phyloP scores from a whole-genome alignment of 1,140 invertebrate genomes.

The Drosophila lacertosa region DNA sequence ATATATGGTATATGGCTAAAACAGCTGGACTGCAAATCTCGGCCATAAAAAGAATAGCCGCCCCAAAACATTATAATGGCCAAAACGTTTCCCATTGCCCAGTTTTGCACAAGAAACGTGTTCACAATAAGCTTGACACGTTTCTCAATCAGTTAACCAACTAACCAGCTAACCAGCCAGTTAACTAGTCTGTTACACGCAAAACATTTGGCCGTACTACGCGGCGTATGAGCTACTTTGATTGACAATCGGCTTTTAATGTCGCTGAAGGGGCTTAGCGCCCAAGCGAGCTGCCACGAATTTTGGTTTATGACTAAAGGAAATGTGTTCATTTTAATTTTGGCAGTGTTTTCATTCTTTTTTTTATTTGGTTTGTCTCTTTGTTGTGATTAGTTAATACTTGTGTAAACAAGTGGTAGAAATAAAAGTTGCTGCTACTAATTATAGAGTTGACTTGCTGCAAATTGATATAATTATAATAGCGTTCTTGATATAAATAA shows the following conservation, averaged over 20 bases:
- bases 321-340: conserved; percentile 35
- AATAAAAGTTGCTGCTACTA: not conserved
- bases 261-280: conserved; percentile 49
- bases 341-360: conserved; percentile 14
- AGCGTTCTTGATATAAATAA: not conserved
- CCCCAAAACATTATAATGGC: conserved; percentile 43
- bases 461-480: not conserved
- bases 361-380: conserved; percentile 35
- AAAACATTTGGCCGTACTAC: conserved; percentile 30
- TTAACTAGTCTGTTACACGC: conserved; percentile 29
- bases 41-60: conserved; percentile 67
- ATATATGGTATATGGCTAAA: conserved; percentile 32
- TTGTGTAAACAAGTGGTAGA: conserved; percentile 3
- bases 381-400: conserved; percentile 50
- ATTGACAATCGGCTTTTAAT: conserved; percentile 76
- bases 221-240: conserved; percentile 45
- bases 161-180: conserved; percentile 20
- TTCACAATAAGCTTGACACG: conserved; percentile 41
- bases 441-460: not conserved
- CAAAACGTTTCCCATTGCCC: conserved; percentile 13
- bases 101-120: conserved; percentile 39
- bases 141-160: conserved; percentile 24
- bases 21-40: conserved; percentile 65
- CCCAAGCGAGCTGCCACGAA: not conserved
- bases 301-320: conserved; percentile 46